Evolutionary conservation across 1,140 invertebrate genomes (phyloP), one percentile per base, ranked within the genome.

Genomic region (Anoplolepis gracilipes): DNA sequence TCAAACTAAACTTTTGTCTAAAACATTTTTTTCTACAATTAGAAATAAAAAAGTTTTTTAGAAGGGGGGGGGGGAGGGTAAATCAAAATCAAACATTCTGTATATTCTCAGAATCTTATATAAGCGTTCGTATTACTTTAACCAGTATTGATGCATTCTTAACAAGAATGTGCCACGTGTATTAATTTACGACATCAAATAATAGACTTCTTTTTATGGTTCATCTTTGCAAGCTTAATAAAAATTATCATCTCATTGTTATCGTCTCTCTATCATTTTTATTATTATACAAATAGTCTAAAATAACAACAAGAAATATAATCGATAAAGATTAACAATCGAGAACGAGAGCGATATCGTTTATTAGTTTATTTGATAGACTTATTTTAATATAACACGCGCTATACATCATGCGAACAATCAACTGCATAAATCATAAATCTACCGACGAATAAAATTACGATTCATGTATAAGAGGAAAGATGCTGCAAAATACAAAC

Each of bases 401-500:
- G 53, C 19, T 62, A 77, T 77, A 77, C 46, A 77, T 77, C 73
- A 77, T 39, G 25, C 39, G 19, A 57, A 22, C 36, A 77, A 77
- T 77, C 73, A 39, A 57, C 39, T 19, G 59, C 75, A 53, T 64
- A 78, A 78, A 78, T 78, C 75, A 53, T 64, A 78, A 78, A 78
- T 78, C 39, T 53, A 59, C 28, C 59, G 6, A 30, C n/a, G 28
- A 36, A 64, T 42, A 46, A 64, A 77, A 64, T 78, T 49, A 28
- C 42, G 13, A 75, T 76, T 16, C 11, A 22, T 53, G 33, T 49
- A 57, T 73, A 73, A 57, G 28, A n/a, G 22, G 28, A 64, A 28
- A 30, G 11, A 13, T 5, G 16, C 42, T 46, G 61, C 28, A 28
- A 78, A 78, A 49, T 78, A 46, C 75, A 78, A 78, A 64, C 75